Percentiles rank a stretch among this genome's conserved stretches.
phyloP scores from a whole-genome alignment of 2,113 vertebrate genomes.

The Craseonycteris thonglongyai region DNA sequence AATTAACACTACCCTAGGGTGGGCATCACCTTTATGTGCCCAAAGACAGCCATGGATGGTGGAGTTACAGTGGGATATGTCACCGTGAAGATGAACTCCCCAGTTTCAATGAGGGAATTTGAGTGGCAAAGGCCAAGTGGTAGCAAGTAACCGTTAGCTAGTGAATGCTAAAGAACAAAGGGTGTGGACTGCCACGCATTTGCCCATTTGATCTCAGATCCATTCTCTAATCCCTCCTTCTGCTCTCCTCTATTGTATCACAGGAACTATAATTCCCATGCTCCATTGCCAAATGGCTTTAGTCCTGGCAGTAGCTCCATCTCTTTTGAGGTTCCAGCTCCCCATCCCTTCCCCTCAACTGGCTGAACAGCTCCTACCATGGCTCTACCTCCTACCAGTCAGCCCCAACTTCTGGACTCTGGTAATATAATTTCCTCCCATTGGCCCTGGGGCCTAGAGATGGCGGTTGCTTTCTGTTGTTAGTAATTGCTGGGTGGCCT shows the following conservation, averaged over 20 bases:
- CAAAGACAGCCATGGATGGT: not conserved
- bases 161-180: not conserved
- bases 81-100: not conserved
- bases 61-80: not conserved
- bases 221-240: not conserved
- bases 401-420: not conserved
- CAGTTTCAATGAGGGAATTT: not conserved
- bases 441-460: not conserved
- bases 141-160: not conserved
- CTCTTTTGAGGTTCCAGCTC: not conserved
- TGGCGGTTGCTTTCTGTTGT: not conserved
- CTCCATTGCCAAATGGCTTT: not conserved
- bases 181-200: not conserved
- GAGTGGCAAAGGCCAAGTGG: not conserved
- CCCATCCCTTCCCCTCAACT: not conserved
- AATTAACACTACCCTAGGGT: not conserved
- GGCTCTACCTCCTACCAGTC: not conserved
- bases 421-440: not conserved
- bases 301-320: not conserved
- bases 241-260: not conserved
- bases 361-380: not conserved
- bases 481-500: not conserved
- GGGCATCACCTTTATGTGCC: not conserved
- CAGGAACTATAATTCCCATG: not conserved
- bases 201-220: not conserved